Conservation (phyloP, 2,797 vertebrate genomes). For the Heteromormyrus szaboi region DNA sequence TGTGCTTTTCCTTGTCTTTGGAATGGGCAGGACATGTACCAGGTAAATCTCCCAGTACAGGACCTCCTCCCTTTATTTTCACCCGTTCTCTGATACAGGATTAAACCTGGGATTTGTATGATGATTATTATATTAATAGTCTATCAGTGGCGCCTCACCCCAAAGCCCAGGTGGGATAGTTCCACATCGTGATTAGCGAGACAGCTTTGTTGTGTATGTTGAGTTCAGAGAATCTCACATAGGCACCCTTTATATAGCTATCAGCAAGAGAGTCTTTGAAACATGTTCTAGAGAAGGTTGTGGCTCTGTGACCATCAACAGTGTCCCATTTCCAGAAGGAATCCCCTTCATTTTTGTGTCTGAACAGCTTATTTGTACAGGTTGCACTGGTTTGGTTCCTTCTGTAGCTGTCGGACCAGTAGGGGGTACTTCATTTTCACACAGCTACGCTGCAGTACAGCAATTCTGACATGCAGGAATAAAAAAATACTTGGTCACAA, state of each 20-base stretch:
- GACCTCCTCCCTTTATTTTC: constrained; percentile 45
- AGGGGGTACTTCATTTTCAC: not conserved
- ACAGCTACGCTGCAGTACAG: not conserved
- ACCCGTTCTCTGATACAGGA: constrained; percentile 54
- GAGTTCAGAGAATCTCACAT: not conserved
- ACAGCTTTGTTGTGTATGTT: not conserved
- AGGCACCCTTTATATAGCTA: not conserved
- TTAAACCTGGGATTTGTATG: constrained; percentile 70
- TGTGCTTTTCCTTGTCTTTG: constrained; percentile 83
- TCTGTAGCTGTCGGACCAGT: not conserved
- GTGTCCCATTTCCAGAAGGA: constrained; percentile 11
- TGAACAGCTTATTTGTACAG: not conserved
- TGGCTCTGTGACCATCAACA: not conserved
- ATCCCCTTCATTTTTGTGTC: not conserved
- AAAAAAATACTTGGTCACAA: not conserved
- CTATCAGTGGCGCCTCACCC: not conserved
- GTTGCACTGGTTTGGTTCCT: not conserved
- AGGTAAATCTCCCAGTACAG: constrained; percentile 79
- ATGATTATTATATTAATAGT: constrained; percentile 22
- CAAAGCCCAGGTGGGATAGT: not conserved
- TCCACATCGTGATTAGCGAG: not conserved
- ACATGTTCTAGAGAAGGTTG: not conserved
- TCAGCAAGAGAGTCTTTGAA: constrained; percentile 4
- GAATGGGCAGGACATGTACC: constrained; percentile 90
- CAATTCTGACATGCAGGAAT: constrained; percentile 10